Evolutionary conservation across 2,888 invertebrate species (phyloP).

Genomic region (Mantis religiosa): DNA sequence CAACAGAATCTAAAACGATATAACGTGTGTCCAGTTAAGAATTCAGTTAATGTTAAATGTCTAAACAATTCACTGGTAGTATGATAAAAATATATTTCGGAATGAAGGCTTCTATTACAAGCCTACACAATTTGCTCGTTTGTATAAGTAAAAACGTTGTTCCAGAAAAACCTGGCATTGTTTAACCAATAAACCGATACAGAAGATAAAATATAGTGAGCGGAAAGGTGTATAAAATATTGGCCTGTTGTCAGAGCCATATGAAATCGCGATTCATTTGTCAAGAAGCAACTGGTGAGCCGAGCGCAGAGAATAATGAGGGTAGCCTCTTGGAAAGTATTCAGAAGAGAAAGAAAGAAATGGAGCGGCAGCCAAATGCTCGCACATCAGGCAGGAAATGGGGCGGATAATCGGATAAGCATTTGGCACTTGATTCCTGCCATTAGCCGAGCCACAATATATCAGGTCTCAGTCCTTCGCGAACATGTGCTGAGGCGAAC

Average conservation of each 20-base stretch:
- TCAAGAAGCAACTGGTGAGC: not conserved
- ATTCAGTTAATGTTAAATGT: no score
- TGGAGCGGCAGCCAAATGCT: not conserved
- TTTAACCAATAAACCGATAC: not conserved
- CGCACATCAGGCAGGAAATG: not conserved
- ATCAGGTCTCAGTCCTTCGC: not conserved
- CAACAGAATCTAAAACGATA: no score
- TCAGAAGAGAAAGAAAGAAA: not conserved
- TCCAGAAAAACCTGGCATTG: not conserved
- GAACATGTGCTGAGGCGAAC: no score
- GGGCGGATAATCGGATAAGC: constrained; percentile 8
- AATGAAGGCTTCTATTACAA: no score
- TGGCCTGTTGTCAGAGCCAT: not conserved
- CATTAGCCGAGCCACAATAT: not conserved
- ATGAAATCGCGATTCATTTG: not conserved
- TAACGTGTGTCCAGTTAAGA: no score
- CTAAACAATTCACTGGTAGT: no score
- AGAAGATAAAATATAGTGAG: not conserved
- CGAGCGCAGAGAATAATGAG: not conserved
- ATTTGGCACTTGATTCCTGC: not conserved
- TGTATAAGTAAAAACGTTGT: not conserved
- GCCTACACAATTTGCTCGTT: no score
- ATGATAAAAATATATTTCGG: no score
- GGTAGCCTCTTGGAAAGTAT: not conserved
- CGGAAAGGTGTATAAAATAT: not conserved